Percentiles rank a stretch among this genome's conserved stretches.
phyloP scores from a whole-genome alignment of 2,113 vertebrate genomes.

The Mellivora capensis region DNA sequence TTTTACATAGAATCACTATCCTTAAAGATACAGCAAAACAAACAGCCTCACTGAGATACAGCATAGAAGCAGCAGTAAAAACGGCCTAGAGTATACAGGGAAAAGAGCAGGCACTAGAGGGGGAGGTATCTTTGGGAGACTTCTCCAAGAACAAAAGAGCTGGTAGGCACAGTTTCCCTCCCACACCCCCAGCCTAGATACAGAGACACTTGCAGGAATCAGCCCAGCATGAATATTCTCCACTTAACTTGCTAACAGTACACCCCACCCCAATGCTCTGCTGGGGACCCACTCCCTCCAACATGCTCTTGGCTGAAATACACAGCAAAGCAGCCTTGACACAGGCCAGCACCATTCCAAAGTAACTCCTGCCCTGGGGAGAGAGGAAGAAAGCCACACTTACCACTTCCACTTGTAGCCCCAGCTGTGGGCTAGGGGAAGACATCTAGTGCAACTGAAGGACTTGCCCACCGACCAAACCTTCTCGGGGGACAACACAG shows the following conservation, averaged over 20 bases:
- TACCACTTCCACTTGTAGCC: not conserved
- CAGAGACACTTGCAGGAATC: not conserved
- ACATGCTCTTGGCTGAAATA: not conserved
- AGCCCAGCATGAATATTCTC: not conserved
- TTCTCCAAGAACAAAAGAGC: not conserved
- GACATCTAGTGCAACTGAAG: not conserved
- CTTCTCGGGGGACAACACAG: not conserved
- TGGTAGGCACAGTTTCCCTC: not conserved
- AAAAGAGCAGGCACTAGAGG: not conserved
- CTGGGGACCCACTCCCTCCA: not conserved
- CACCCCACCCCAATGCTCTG: not conserved
- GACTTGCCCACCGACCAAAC: not conserved
- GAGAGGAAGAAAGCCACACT: not conserved
- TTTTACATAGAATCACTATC: not conserved
- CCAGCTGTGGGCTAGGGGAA: not conserved
- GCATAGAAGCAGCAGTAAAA: not conserved
- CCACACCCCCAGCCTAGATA: not conserved
- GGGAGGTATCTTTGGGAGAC: not conserved
- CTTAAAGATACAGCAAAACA: not conserved
- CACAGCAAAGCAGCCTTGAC: not conserved
- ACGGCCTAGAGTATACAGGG: not conserved
- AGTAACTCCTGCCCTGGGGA: not conserved
- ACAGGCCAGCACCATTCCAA: not conserved
- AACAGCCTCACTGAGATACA: not conserved
- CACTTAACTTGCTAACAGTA: not conserved